Conservation (phyloP, 2,113 vertebrate species). For the Ochotona curzoniae region DNA sequence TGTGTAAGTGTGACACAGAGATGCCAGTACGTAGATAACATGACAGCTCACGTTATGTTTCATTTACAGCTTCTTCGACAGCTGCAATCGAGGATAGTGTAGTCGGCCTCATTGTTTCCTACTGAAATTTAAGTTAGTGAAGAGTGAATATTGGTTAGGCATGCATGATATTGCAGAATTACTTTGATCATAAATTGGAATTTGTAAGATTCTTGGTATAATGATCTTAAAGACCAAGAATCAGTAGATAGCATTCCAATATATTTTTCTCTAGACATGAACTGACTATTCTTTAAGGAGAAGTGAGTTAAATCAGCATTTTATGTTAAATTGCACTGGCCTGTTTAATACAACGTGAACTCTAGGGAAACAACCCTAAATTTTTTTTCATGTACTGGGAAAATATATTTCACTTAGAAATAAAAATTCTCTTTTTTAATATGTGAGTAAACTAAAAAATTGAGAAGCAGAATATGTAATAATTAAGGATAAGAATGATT, state of each 20-base stretch:
- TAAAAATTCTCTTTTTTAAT: background rate
- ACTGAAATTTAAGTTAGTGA: conserved; percentile 35
- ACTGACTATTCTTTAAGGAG: background rate
- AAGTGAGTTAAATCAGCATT: background rate
- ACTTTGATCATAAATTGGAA: conserved; percentile 55
- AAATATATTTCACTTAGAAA: background rate
- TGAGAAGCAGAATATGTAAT: background rate
- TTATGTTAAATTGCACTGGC: background rate
- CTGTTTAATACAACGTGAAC: background rate
- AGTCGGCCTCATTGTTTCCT: background rate
- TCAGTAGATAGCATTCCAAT: background rate
- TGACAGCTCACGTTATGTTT: too few species aligned
- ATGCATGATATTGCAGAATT: conserved; percentile 43
- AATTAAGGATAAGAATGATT: background rate
- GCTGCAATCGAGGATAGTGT: background rate
- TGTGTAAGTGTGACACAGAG: background rate
- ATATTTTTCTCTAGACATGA: background rate
- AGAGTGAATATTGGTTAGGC: conserved; percentile 21
- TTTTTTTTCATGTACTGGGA: background rate
- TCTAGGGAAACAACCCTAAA: background rate
- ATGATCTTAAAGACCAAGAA: conserved; percentile 64
- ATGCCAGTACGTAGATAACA: background rate
- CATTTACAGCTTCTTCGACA: background rate
- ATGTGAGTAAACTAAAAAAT: background rate
- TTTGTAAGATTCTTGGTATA: conserved; percentile 18